Conservation (phyloP, 2,888 invertebrate genomes). For the Panzeria rudis region DNA sequence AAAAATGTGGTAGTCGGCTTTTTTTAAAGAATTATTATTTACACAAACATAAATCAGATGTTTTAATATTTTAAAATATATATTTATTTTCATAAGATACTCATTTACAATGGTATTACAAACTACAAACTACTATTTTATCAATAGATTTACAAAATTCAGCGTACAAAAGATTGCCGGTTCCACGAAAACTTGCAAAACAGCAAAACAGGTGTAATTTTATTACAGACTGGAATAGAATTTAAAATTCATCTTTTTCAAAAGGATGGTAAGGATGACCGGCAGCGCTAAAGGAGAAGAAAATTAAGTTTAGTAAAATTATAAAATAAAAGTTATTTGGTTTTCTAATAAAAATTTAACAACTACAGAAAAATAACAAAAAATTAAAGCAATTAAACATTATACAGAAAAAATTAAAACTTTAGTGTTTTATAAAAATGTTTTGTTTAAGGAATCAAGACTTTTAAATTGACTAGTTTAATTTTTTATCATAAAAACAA, state of each 20-base stretch:
- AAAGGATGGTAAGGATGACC: constrained; percentile 87
- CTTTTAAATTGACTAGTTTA: no score
- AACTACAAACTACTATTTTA: background rate
- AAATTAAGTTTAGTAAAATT: background rate
- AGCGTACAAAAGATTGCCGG: constrained; percentile 16
- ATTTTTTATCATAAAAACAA: no score
- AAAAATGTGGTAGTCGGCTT: no score
- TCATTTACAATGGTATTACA: background rate
- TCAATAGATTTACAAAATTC: constrained; percentile 25
- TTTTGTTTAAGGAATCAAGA: no score
- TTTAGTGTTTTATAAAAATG: no score
- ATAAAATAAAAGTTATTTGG: background rate
- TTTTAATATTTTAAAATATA: constrained; percentile 2
- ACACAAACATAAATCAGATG: no score
- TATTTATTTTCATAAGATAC: constrained; percentile 39
- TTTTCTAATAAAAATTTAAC: background rate
- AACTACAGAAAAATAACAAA: constrained; percentile 9
- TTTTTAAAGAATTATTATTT: no score
- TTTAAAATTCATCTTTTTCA: constrained; percentile 86
- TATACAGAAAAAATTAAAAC: no score
- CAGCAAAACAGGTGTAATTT: background rate
- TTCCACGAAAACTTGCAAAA: background rate
- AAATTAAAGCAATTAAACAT: background rate
- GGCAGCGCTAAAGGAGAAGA: constrained; percentile 83
- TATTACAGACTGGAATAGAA: background rate